Evolutionary conservation across 92 coral and sea anemone species (phyloP), one percentile per base, ranked within the genome.

Genomic region (Parazoanthus swiftii): DNA sequence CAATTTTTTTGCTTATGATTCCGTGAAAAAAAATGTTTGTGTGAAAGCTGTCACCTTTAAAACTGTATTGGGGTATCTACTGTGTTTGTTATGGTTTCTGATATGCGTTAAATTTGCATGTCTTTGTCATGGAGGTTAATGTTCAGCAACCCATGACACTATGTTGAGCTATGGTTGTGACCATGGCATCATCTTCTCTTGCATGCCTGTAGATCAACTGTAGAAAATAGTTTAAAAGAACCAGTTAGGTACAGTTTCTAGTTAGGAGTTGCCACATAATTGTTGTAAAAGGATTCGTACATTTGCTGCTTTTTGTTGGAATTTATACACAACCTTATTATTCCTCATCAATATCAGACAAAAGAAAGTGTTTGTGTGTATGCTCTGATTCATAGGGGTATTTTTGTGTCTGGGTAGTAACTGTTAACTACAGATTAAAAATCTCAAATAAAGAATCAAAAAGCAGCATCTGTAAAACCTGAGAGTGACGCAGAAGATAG

Each of bases 241-340:
- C 59, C 71, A 44, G 26, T 18, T 11, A 29, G 76, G 38, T 20
- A 9, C 67, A 68, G 63, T 66, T 39, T 9, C 21, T 35, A 8
- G 48, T 63, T 83, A 67, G 86, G 37, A 43, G 74, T 67, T 44
- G 23, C 25, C 38, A 43, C 66, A 20, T 36, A 82, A 78, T 42
- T 21, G 39, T 37, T 39, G 23, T 51, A 23, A 65, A 35, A 38
- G 43, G 75, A 23, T 21, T 20, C 6, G n/a, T n/a, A 71, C 79
- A 71, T 44, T 29, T 84, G 79, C 87, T 84, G 74, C 79, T 84
- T 84, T 84, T 72, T 84, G 35, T 54, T 71, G 1, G 20, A 50
- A 67, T 59, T 21, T 35, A 35, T 56, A 59, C 29, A 84, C 75
- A 11, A 9, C 56, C 29, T 15, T 37, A 25, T 35, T 84, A 70